Percentiles rank a stretch among this genome's conserved stretches.
Conservation (phyloP, 2,113 vertebrate species). For the Tylochromis polylepis region DNA sequence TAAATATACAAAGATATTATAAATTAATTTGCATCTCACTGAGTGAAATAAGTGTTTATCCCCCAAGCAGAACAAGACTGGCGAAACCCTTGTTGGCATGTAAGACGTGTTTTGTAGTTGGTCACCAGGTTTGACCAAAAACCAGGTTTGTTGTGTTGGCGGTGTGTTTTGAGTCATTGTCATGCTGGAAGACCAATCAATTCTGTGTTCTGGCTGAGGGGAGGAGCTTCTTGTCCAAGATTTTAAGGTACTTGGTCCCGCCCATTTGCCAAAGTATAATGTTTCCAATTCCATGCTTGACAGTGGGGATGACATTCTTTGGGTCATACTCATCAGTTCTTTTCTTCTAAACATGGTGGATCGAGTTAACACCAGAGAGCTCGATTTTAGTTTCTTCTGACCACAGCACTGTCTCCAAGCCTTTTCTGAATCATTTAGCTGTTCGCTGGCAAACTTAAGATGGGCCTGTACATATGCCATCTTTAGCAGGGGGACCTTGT, state of each 20-base stretch:
- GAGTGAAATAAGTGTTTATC: neutral
- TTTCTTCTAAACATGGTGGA: neutral
- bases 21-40: neutral
- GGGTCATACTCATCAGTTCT: neutral
- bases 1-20: neutral
- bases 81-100: neutral
- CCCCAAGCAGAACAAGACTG: no score
- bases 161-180: neutral
- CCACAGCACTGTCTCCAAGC: neutral
- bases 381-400: neutral
- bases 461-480: neutral
- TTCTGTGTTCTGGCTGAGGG: neutral
- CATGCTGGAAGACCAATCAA: neutral
- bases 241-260: neutral
- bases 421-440: neutral
- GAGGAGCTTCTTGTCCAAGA: neutral
- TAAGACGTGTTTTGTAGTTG: neutral
- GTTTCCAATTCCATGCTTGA: neutral
- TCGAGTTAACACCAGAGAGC: neutral
- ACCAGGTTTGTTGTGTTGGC: neutral
- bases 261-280: neutral
- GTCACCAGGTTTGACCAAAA: neutral
- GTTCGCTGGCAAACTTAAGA: neutral
- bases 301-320: neutral
- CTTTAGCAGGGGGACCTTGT: neutral